Percentiles rank a stretch among this genome's conserved stretches.
These are phyloP conservation scores for Acrobasis repandana DNA, from an alignment of 2,888 invertebrate genomes.

Conservation along the genomic window DNA sequence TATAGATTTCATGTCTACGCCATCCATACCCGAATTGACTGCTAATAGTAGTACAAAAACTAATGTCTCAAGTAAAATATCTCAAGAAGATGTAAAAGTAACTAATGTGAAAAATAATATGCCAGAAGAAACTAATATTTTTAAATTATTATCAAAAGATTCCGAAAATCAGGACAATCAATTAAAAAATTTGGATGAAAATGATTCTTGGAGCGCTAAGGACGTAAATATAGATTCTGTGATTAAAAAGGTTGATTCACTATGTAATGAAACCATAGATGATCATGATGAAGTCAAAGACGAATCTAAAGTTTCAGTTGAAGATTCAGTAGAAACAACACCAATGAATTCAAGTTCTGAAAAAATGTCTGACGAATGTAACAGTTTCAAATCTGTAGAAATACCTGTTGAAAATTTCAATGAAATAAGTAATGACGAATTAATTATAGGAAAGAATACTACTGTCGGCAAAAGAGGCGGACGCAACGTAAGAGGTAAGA, in stretches of 20 bases:
- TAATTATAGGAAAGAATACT: slow-evolving; percentile 41
- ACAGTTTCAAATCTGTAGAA: slow-evolving; percentile 31
- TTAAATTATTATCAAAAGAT: slow-evolving; percentile 26
- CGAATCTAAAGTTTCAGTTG: slow-evolving; percentile 36
- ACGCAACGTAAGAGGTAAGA: slow-evolving; percentile 69
- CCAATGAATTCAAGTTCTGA: slow-evolving; percentile 27
- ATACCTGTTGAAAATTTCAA: slow-evolving; percentile 34
- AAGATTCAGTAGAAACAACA: slow-evolving; percentile 29
- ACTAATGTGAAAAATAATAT: slow-evolving; percentile 20
- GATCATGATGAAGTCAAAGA: slow-evolving; percentile 42
- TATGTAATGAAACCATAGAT: slow-evolving; percentile 77
- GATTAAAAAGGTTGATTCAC: slow-evolving; percentile 89
- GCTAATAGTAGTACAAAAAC: slow-evolving; percentile 22
- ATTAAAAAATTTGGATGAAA: slow-evolving; percentile 85
- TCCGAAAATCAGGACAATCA: slow-evolving; percentile 41
- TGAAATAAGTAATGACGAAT: slow-evolving; percentile 42
- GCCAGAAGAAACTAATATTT: slow-evolving; percentile 25
- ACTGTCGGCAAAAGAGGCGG: slow-evolving; percentile 65
- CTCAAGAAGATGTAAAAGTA: slow-evolving; percentile 24
- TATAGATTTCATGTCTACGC: not conserved
- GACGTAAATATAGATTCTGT: slow-evolving; percentile 92
- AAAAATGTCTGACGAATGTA: slow-evolving; percentile 30
- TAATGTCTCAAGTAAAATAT: slow-evolving; percentile 26
- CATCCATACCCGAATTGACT: slow-evolving; percentile 16
- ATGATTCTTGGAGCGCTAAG: slow-evolving; percentile 90